Evolutionary conservation across 37 sponge, comb jelly and placozoan species (phyloP).

Genomic region (Cladorhizidae sp.): DNA sequence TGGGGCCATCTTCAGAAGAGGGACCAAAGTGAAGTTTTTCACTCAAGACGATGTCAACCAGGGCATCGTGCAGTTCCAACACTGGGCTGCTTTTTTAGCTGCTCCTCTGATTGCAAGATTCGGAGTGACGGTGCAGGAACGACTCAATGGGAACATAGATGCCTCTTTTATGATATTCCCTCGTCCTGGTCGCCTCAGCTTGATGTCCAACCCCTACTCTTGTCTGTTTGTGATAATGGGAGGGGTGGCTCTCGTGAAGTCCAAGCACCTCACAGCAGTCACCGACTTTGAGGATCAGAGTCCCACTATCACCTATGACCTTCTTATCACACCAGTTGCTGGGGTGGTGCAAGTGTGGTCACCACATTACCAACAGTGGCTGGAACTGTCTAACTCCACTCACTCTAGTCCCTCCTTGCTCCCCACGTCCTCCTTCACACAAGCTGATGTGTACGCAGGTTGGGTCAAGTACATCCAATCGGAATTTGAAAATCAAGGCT

Average conservation of each 20-base stretch:
- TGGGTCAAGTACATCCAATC: conserved; percentile 43
- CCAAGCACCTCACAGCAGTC: conserved; percentile 23
- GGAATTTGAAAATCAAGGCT: background rate
- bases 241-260: background rate
- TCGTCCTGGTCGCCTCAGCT: conserved; percentile 15
- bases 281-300: conserved; percentile 54
- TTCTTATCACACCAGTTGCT: conserved; percentile 1
- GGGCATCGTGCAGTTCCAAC: conserved; percentile 43
- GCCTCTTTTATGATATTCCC: conserved; percentile 4
- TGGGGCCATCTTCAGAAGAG: conserved; percentile 1
- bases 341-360: conserved; percentile 12
- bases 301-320: conserved; percentile 19
- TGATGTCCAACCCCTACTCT: background rate
- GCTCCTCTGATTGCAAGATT: conserved; percentile 2
- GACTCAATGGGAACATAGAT: background rate
- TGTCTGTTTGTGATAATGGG: conserved; percentile 39
- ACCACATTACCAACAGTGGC: background rate
- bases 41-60: conserved; percentile 20
- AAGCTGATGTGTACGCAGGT: conserved; percentile 13
- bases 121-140: conserved; percentile 1
- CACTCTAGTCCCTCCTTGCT: background rate
- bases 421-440: conserved; percentile 39
- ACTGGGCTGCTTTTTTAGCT: background rate
- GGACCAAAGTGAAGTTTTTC: conserved; percentile 10
- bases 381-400: background rate